Base-by-base conservation (phyloP, 2,888 invertebrate species). In the Seira sanloemensis region DNA sequence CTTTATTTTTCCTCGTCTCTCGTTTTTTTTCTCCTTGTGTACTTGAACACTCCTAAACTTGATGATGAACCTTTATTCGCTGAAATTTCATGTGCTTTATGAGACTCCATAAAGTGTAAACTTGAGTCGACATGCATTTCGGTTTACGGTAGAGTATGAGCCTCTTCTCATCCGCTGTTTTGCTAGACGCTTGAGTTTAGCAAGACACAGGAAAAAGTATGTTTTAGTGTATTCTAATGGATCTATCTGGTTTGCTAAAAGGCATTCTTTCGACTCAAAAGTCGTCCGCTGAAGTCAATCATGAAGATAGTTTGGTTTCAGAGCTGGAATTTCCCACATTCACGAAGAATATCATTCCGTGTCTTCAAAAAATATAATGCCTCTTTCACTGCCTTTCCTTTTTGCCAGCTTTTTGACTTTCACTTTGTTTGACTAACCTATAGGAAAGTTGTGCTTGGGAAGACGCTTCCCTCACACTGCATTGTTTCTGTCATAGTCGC, bases 251-350 rank as follows among this genome's bases (percentile, higher is more conserved):
- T 23, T 37, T 37, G 23, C 66, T 78, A 78, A 69, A 75, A 75
- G 75, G 71, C 75, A 37, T 76, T 80, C 68, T 19, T 54, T 12
- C 19, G 16, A 54, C 54, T 74, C 74, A 62, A 9, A 19, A 74
- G 74, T 65, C 25, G 65, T 62, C 26, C 7, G 1, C 25, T 1
- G 21, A 58, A 12, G 58, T 19, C 26, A 74, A 24, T 21, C 12
- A n/a, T 25, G 26, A 4, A 24, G 24, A 65, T 27, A 74, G 27
- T 62, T 74, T 74, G 62, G 74, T 74, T 54, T 76, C 72, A 23
- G 25, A 79, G 72, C 69, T 24, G 75, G 65, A 81, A 76, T 81
- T 81, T 82, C 77, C 76, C 82, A 82, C 77, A 77, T 82, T 76
- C 72, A 76, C 76, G n/a, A n/a, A 37, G 12, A 37, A 37, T 12